Conservation (phyloP, 1,140 invertebrate genomes). For the Nautilus pompilius region DNA sequence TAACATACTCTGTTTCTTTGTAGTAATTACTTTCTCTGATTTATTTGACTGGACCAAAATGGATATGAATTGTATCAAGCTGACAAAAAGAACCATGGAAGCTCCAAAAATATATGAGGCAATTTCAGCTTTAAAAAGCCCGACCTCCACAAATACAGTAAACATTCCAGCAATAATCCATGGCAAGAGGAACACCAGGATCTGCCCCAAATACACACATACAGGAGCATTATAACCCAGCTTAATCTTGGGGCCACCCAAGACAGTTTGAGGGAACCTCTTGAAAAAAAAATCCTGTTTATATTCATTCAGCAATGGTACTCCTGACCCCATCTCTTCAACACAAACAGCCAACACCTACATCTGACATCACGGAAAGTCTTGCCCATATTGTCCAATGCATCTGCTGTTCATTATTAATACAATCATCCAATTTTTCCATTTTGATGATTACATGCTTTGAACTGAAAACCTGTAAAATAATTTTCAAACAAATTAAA, state of each 20-base stretch:
- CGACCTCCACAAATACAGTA: constrained; percentile 43
- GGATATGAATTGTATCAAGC: constrained; percentile 36
- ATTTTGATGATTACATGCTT: too few species aligned
- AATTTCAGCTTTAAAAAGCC: constrained; percentile 29
- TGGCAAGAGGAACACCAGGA: constrained; percentile 42
- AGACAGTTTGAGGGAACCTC: constrained; percentile 54
- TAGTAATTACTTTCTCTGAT: constrained; percentile 18
- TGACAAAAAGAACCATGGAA: constrained; percentile 38
- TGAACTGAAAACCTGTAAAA: too few species aligned
- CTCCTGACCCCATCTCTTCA: constrained; percentile 43
- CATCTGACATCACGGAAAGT: too few species aligned
- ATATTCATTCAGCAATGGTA: constrained; percentile 57
- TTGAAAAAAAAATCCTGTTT: constrained; percentile 55
- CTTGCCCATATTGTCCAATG: too few species aligned
- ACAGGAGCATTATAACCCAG: constrained; percentile 43
- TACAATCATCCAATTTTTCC: too few species aligned
- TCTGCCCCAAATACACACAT: constrained; percentile 52
- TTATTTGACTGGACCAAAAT: constrained; percentile 30
- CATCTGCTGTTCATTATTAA: too few species aligned
- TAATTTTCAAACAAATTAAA: too few species aligned
- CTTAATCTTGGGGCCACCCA: constrained; percentile 52
- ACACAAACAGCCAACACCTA: too few species aligned
- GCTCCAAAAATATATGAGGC: constrained; percentile 40
- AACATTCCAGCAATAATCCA: constrained; percentile 45
- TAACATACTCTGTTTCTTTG: constrained; percentile 38